A percentile compares a stretch with the other conserved stretches of the same genome.
Conservation (phyloP, 2,113 vertebrate genomes). For the Eudyptes chrysolophus region DNA sequence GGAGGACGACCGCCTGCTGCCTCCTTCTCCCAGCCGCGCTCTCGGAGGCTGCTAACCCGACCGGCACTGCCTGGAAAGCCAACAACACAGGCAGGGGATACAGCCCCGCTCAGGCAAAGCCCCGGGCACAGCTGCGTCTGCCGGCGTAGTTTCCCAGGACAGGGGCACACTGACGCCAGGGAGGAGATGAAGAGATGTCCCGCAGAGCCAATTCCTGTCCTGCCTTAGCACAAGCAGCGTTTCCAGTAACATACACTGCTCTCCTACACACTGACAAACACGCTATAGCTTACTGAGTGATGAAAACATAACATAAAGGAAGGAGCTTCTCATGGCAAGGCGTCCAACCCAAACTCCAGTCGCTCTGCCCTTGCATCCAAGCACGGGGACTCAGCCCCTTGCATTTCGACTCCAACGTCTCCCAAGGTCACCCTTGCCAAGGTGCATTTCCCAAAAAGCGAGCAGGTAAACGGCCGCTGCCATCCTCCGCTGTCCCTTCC, state of each 20-base stretch:
- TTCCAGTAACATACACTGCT: background rate
- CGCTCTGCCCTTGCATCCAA: background rate
- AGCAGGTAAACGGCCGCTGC: background rate
- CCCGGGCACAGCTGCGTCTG: rapidly evolving
- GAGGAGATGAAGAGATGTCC: background rate
- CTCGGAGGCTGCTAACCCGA: background rate
- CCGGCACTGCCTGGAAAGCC: background rate
- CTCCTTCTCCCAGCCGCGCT: background rate
- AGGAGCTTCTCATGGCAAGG: background rate
- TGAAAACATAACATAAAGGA: background rate
- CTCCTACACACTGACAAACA: background rate
- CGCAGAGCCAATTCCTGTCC: background rate
- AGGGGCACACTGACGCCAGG: rapidly evolving
- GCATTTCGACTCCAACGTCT: background rate
- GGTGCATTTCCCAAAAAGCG: background rate
- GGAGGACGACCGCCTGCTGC: background rate
- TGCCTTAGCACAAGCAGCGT: rapidly evolving
- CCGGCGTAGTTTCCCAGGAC: rapidly evolving
- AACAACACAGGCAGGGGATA: background rate
- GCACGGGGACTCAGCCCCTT: background rate
- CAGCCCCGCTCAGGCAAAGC: background rate
- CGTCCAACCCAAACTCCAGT: background rate
- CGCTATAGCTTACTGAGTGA: background rate
- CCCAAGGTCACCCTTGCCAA: background rate
- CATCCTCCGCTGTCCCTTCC: background rate